Base-by-base conservation (phyloP, 2,113 vertebrate species). In the Orthochromis indermauri region DNA sequence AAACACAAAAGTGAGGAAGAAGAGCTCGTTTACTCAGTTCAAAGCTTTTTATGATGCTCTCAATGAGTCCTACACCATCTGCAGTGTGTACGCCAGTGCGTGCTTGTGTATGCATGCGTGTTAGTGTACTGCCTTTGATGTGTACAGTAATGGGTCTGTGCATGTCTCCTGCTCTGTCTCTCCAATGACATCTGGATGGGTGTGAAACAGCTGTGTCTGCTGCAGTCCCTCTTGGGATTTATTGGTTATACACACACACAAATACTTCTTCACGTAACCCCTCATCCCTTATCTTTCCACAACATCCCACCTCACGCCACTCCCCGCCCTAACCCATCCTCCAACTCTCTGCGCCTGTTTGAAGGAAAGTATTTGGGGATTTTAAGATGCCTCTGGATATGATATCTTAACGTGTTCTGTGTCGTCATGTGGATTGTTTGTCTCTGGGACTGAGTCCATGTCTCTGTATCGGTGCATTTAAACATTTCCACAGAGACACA, bases 161-260 rank as follows among this genome's bases (percentile, higher is more conserved):
- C 92, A 91, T 90, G 94, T 93, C 84, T 82, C 49, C 80, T 55
- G 85, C 16, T 53, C 24, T 24, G 31, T 85, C 51, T 88, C 40
- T 35, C 66, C 54, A 31, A 66, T 88, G 89, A 95, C 94, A 95
- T 95, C 94, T 94, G 93, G 93, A 93, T n/a, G 79, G 86, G 89
- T 88, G 86, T 81, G 81, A 94, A 94, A 93, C 94, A 94, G 94
- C 93, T 94, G 94, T 91, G 88, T 78, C 82, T 91, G 66, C 89
- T 85, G 82, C 90, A 87, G 90, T 86, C 81, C 84, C 85, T 63
- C 11, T 40, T 85, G 47, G 89, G 91, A 94, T 93, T 94, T 93
- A 95, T 90, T 37, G 88, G 57, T 45, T 82, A 86, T 61, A 86
- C 59, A 47, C 80, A 86, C 53, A 86, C 51, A 84, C 26, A 86